phyloP scores from a whole-genome alignment of 2,888 invertebrate genomes.

The Leistus spinibarbis region DNA sequence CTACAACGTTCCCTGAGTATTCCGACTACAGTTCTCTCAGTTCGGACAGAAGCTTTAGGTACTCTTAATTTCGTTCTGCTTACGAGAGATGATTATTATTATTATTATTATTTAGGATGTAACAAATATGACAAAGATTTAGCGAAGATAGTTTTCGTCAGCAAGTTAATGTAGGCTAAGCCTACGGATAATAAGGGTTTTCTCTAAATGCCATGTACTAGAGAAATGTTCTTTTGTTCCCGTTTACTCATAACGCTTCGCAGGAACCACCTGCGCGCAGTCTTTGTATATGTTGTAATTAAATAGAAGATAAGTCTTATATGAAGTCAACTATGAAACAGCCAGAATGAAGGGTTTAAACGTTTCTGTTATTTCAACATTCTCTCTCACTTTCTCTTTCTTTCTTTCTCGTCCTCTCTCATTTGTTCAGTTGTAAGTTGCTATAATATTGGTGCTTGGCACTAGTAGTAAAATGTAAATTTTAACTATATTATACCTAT shows the following conservation, averaged over 20 bases:
- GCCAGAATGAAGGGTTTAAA: constrained; percentile 12
- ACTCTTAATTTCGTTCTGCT: too few species aligned
- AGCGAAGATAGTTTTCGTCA: neutral
- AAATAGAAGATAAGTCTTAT: constrained; percentile 23
- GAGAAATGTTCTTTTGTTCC: constrained; percentile 18
- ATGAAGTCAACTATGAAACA: constrained; percentile 23
- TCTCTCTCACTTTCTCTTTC: neutral
- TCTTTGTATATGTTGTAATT: constrained; percentile 20
- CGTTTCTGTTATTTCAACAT: neutral
- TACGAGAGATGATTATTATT: too few species aligned
- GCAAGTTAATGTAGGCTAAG: neutral
- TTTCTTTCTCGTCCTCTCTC: too few species aligned
- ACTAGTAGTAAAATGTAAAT: neutral
- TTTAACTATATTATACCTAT: neutral
- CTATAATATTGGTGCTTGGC: neutral
- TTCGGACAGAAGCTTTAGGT: too few species aligned
- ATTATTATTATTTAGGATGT: neutral
- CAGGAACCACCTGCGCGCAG: constrained; percentile 17
- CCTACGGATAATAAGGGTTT: neutral
- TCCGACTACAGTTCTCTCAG: neutral
- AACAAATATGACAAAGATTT: neutral
- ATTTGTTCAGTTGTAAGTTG: neutral
- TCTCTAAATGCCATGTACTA: constrained; percentile 11
- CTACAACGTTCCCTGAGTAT: neutral
- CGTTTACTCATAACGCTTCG: constrained; percentile 21